A percentile compares a stretch with the other conserved stretches of the same genome.
Evolutionary conservation across 2,797 vertebrate genomes (phyloP).

Genomic region (Vultur gryphus): DNA sequence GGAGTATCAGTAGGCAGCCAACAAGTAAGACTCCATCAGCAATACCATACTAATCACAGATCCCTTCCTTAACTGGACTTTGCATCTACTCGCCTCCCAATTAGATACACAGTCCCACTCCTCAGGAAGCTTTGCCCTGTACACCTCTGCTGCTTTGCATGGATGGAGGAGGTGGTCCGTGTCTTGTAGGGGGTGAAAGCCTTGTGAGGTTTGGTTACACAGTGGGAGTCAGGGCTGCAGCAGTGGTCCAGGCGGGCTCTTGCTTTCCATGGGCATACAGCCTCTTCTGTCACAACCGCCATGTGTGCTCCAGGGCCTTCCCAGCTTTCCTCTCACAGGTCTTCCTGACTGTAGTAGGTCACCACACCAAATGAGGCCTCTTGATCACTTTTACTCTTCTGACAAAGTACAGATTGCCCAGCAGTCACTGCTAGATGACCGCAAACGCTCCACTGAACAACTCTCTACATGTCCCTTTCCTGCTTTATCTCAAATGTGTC

Average conservation of each 20-base stretch:
- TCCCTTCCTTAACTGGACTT: neutral
- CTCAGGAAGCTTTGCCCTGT: neutral
- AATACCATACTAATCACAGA: neutral
- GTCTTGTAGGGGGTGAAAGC: neutral
- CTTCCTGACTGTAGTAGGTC: neutral
- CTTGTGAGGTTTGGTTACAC: neutral
- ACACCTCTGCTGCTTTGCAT: neutral
- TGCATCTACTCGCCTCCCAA: fast-evolving
- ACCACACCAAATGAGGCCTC: neutral
- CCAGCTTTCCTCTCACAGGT: neutral
- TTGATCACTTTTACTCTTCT: neutral
- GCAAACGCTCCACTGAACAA: neutral
- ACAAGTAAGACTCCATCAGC: neutral
- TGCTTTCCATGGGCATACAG: neutral
- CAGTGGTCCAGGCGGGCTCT: neutral
- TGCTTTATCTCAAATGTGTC: neutral
- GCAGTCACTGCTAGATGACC: neutral
- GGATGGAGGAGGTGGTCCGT: neutral
- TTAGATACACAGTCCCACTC: neutral
- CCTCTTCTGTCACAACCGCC: neutral
- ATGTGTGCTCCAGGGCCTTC: neutral
- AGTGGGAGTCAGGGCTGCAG: neutral
- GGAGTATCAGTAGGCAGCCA: neutral
- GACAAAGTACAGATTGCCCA: neutral
- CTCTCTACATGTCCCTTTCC: neutral